Conservation (phyloP, 2,888 invertebrate genomes). For the Phragmatobia fuliginosa region DNA sequence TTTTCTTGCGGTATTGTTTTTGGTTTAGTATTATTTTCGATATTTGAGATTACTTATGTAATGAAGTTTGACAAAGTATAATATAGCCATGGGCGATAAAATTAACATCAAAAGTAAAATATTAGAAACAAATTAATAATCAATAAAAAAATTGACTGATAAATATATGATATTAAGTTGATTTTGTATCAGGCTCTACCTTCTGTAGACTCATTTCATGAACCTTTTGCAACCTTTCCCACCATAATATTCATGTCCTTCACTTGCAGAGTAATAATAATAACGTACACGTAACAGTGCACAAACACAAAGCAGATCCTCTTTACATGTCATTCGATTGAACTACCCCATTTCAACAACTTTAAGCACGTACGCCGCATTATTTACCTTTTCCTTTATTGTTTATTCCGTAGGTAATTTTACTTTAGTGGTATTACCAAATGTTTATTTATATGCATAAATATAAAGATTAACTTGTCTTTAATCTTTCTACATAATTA, state of each 20-base stretch:
- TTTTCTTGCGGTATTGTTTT: no score
- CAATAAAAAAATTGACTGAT: no score
- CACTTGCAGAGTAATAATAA: neutral
- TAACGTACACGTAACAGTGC: no score
- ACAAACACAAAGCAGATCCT: neutral
- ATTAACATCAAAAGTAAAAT: no score
- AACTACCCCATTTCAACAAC: neutral
- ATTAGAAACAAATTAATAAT: neutral
- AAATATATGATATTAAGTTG: no score
- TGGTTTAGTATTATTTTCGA: no score
- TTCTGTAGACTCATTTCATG: neutral
- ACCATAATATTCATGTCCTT: neutral
- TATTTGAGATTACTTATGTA: no score
- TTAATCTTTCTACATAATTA: conserved; percentile 4
- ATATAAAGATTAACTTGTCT: neutral
- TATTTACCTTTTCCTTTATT: no score
- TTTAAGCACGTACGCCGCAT: neutral
- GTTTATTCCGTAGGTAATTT: neutral
- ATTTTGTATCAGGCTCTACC: neutral
- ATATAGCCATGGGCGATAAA: no score
- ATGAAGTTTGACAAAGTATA: no score
- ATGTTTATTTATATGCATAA: neutral
- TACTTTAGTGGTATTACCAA: neutral
- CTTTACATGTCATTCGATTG: neutral
- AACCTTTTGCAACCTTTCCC: neutral